phyloP scores from a whole-genome alignment of 2,888 invertebrate genomes.

The Dione vanillae region DNA sequence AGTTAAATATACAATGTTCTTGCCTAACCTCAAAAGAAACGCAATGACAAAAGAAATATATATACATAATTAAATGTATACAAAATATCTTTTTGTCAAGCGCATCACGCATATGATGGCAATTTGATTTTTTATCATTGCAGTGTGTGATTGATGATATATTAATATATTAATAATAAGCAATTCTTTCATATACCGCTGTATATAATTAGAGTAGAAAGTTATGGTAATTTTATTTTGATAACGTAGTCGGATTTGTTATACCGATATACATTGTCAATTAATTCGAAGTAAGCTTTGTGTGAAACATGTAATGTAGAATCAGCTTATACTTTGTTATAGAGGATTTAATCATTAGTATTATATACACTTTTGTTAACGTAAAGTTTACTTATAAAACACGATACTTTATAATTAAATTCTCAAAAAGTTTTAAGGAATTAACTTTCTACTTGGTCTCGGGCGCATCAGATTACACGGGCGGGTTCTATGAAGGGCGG shows the following conservation, averaged over 20 bases:
- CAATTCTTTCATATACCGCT: constrained; percentile 29
- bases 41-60: background rate
- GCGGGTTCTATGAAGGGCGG: constrained; percentile 31
- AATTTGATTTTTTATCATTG: constrained; percentile 36
- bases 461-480: constrained; percentile 25
- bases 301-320: background rate
- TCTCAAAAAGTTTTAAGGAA: constrained; percentile 16
- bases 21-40: background rate
- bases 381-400: constrained; percentile 1
- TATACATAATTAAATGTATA: background rate
- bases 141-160: constrained; percentile 39
- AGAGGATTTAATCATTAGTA: background rate
- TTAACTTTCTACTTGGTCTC: constrained; percentile 32
- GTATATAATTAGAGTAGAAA: constrained; percentile 34
- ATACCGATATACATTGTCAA: background rate
- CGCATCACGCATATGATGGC: constrained; percentile 29
- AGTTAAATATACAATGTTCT: background rate
- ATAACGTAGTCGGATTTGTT: background rate
- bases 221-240: constrained; percentile 29
- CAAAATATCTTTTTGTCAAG: constrained; percentile 30
- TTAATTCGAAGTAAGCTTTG: background rate
- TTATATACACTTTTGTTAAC: background rate
- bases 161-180: constrained; percentile 21
- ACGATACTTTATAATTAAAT: background rate
- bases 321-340: background rate